Base-by-base conservation (phyloP, 2,888 invertebrate species). In the Euclidia mi region DNA sequence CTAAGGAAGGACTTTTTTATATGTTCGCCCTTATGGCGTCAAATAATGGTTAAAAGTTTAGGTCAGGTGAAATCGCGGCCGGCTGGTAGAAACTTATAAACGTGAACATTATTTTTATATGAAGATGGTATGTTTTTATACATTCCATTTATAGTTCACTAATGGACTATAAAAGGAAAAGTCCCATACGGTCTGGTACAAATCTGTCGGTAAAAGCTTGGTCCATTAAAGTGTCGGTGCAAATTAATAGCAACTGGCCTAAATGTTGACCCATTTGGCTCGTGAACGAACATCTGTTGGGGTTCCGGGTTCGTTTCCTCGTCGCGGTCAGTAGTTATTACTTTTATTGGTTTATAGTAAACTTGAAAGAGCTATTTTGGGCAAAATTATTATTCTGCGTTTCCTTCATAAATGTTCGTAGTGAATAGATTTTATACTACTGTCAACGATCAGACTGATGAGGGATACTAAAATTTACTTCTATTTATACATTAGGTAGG, bases 261-360 rank as follows among this genome's bases (percentile, higher is more conserved):
- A 56, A 59, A 59, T 61, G 45, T 45, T 47, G 66, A 51, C 72
- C 67, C 48, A 68, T 56, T 76, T 76, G 64, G 77, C 63, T 61
- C 57, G 51, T 37, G 42, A 0, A 45, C 58, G 59, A 55, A 61
- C 71, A 76, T 71, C 61, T 75, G 76, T 43, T 35, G 20, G 3
- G 15, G 70, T 75, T 73, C 76, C 76, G 71, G 74, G 77, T 76
- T 65, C 43, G 46, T 56, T 75, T 73, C 74, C 74, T 61, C 18
- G 31, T 29, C 12, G 46, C 12, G 28, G 42, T 20, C 29, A 52
- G 12, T 29, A 34, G 34, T 50, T 55, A 48, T 41, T 41, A 46
- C n/a, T 45, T 41, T 42, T 47, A 37, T 55, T 40, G 25, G 18
- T 43, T 15, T 47, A 48, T 34, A 18, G 20, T 32, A 42, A 37